Evolutionary conservation across 1,140 invertebrate genomes (phyloP), one percentile per base, ranked within the genome.

Genomic region (Leptinotarsa lineolata): DNA sequence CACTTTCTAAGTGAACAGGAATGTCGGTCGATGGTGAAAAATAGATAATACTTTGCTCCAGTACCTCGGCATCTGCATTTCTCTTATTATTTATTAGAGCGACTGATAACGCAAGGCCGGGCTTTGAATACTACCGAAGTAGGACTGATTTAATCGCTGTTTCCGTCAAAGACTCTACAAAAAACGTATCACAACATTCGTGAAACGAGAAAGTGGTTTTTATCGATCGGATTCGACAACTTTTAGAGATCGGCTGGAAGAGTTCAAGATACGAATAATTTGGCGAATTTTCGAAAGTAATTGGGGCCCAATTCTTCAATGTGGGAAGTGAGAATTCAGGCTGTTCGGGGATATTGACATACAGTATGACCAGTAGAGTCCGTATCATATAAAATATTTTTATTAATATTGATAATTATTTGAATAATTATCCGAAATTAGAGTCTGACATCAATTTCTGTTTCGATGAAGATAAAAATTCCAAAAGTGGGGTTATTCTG

Each of bases 51-150:
- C 66, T 74, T 63, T 69, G 69, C 65, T 77, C 69, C 46, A 69
- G 69, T 74, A 70, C 72, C n/a, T 71, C 22, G 73, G 24, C 67
- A 74, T 71, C 65, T 78, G 68, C 77, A 78, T 78, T 74, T 76
- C 68, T 72, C 66, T 70, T 74, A 66, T 60, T 64, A 72, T 68
- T 76, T 70, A 70, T 70, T 59, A 45, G 68, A 59, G 48, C 68
- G 54, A 39, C 39, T 70, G 68, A 59, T 70, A 69, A 69, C 54
- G 54, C 46, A 67, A 67, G 65, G 65, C 65, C 65, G 44, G 65
- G 12, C 24, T 39, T 67, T 24, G 5, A 63, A 46, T 60, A 63
- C 58, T 63, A 76, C 54, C 70, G 67, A 77, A 81, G 75, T 81
- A 73, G 72, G 46, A 77, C 79, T 83, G 81, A 82, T 18, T 20